These are phyloP conservation scores for Ptilorrhoa leucosticta DNA, from an alignment of 2,113 vertebrate species.

Conservation along the genomic window DNA sequence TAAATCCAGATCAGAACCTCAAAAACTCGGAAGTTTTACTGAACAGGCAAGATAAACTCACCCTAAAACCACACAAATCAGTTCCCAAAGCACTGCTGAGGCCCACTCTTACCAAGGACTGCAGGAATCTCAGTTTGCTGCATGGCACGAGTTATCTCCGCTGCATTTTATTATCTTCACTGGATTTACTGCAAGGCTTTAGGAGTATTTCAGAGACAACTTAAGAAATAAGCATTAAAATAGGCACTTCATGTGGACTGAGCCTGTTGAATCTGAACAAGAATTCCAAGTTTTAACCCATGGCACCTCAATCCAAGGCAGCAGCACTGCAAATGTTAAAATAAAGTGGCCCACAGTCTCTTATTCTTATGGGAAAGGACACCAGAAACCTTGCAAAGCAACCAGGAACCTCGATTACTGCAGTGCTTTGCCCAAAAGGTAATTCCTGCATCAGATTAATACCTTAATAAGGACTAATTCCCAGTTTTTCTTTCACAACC, in stretches of 20 bases:
- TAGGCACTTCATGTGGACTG: neutral
- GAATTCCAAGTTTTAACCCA: neutral
- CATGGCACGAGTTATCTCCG: neutral
- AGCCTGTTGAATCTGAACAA: neutral
- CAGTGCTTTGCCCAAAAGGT: neutral
- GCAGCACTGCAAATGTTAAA: neutral
- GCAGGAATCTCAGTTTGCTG: neutral
- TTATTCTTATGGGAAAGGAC: neutral
- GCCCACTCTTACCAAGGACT: rapidly evolving
- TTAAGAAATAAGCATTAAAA: rapidly evolving
- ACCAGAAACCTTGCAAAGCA: neutral
- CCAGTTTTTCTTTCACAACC: neutral
- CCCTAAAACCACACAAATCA: neutral
- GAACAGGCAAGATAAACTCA: neutral
- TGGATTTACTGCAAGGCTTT: neutral
- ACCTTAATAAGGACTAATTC: neutral
- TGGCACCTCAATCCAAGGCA: rapidly evolving
- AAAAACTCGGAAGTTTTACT: neutral
- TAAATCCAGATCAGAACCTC: neutral
- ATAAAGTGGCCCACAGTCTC: rapidly evolving
- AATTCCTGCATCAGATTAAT: neutral
- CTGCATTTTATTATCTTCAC: neutral
- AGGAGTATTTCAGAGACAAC: neutral
- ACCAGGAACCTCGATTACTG: rapidly evolving
- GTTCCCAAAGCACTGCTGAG: rapidly evolving